Base-by-base conservation (phyloP, 2,888 invertebrate genomes). In the Xestobium rufovillosum region DNA sequence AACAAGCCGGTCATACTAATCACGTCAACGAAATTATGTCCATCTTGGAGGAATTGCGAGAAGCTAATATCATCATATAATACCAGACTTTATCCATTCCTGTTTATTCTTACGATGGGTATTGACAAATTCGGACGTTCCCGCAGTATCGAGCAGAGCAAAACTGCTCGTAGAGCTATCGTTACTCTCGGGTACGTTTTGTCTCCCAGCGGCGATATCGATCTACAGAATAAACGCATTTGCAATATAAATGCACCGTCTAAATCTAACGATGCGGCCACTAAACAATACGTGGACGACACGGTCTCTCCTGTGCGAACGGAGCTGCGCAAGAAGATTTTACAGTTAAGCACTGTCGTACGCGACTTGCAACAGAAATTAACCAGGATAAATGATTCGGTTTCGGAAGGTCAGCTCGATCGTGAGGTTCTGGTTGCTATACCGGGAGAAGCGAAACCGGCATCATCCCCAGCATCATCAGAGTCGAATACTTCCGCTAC, bases 1-100 rank as follows among this genome's bases (percentile, higher is more conserved):
- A 51, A 48, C 27, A 42, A 35, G 55, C 55, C 15, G 59, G 53
- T 12, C 43, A 56, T 41, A 48, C 34, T 13, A 43, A 38, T 32
- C 55, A 55, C 35, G 38, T 44, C 28, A 56, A 57, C 37, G 59
- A 63, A 51, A 61, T 61, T 16, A 44, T 56, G 12, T 53, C 59
- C n/a, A 60, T 61, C 14, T 48, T 60, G 15, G 53, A 57, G 43
- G 52, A 52, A 44, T 42, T 49, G 41, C 38, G 29, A 32, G 50
- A 50, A 39, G 40, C 40, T 15, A 33, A 42, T 13, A 41, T 50
- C 30, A 42, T 47, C 34, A 31, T 26, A 42, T 43, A 45, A 42
- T 12, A 31, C 19, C 23, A 26, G 17, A 15, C 17, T 19, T 17
- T 19, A 8, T 13, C 3, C 3, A n/a, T 27, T 12, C 15, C 14